A percentile compares a stretch with the other conserved stretches of the same genome.
These are phyloP conservation scores for Drosophila azteca DNA, from an alignment of 1,140 invertebrate genomes.

Conservation along the genomic window DNA sequence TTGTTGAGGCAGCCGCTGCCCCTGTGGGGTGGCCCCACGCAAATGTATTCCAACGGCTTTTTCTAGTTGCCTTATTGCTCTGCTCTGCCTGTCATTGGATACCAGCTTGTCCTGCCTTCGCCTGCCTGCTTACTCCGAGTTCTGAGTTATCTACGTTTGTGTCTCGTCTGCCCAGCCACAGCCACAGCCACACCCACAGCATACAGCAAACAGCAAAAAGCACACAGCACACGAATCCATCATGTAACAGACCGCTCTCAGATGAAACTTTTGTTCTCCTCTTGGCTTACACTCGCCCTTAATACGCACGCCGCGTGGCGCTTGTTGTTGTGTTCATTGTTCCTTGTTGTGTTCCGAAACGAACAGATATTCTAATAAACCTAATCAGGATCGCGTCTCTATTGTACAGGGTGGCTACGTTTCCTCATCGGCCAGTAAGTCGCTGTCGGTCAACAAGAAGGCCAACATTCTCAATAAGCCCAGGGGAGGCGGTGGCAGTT, in stretches of 20 bases:
- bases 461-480: slow-evolving; percentile 89
- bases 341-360: slow-evolving; percentile 66
- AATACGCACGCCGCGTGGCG: slow-evolving; percentile 77
- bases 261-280: slow-evolving; percentile 5
- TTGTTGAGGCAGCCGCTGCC: slow-evolving; percentile 48
- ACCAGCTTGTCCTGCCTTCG: slow-evolving; percentile 41
- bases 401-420: slow-evolving; percentile 87
- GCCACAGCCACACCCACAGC: slow-evolving; percentile 16
- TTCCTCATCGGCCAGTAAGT: slow-evolving; percentile 84
- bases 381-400: slow-evolving; percentile 86
- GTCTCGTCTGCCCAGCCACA: slow-evolving; percentile 50
- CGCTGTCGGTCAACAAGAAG: slow-evolving; percentile 87
- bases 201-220: slow-evolving; percentile 1
- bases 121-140: slow-evolving; percentile 25
- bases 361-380: slow-evolving; percentile 82
- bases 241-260: slow-evolving; percentile 32
- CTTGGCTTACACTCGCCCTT: slow-evolving; percentile 50
- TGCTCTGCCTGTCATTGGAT: slow-evolving; percentile 37
- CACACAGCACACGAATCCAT: slow-evolving; percentile 13
- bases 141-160: slow-evolving; percentile 58
- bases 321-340: slow-evolving; percentile 82
- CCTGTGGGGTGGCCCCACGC: slow-evolving; percentile 20
- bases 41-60: slow-evolving; percentile 63
- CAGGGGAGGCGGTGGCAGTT: slow-evolving; percentile 62
- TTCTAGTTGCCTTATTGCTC: slow-evolving; percentile 28